Percentiles rank a stretch among this genome's conserved stretches.
These are phyloP conservation scores for Hofmannophila pseudospretella DNA, from an alignment of 2,888 invertebrate species.

Conservation along the genomic window DNA sequence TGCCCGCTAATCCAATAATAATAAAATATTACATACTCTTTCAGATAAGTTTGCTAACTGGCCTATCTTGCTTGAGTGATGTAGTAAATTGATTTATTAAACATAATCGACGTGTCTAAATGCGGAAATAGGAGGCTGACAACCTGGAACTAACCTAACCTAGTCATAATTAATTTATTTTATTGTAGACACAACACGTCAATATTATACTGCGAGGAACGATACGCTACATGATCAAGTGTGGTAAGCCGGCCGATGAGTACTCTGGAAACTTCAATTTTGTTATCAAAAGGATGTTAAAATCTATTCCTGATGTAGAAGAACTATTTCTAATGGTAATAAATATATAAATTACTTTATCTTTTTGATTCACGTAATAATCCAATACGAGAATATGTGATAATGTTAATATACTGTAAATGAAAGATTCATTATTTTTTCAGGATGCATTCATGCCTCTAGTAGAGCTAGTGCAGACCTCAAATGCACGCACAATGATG, in stretches of 20 bases:
- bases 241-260: slow-evolving; percentile 86
- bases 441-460: slow-evolving; percentile 94
- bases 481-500: slow-evolving; percentile 88
- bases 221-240: slow-evolving; percentile 87
- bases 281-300: slow-evolving; percentile 86
- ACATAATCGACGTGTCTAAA: too few species aligned
- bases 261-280: slow-evolving; percentile 87
- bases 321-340: slow-evolving; percentile 88
- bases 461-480: slow-evolving; percentile 92
- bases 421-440: slow-evolving; percentile 24
- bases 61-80: too few species aligned
- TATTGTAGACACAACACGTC: slow-evolving; percentile 88
- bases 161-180: too few species aligned
- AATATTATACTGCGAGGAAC: slow-evolving; percentile 91
- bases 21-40: too few species aligned
- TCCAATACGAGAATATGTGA: background rate
- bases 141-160: too few species aligned
- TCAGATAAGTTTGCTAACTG: too few species aligned
- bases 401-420: background rate
- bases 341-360: slow-evolving; percentile 10
- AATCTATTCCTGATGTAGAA: slow-evolving; percentile 87
- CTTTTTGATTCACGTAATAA: background rate
- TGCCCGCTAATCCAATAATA: too few species aligned
- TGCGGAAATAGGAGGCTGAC: too few species aligned
- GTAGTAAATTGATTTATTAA: too few species aligned